Evolutionary conservation across 2,888 invertebrate species (phyloP), one percentile per base, ranked within the genome.

Genomic region (Amiota communis): DNA sequence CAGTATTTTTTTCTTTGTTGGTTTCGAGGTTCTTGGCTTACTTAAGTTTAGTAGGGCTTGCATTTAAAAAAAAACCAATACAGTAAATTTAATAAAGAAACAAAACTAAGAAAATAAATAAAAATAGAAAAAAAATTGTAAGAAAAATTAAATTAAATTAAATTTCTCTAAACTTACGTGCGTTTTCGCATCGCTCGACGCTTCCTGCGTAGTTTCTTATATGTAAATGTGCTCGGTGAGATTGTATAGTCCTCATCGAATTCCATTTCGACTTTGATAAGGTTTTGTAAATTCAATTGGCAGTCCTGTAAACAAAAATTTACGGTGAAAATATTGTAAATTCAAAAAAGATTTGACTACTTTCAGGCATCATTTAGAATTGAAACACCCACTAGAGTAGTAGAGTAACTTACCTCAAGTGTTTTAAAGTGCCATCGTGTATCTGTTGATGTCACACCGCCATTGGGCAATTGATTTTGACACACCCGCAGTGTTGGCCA

Each of bases 181-280:
- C 85, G 86, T 79, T 86, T 88, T 72, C 82, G 81, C 71, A 85
- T 68, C 63, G 88, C 84, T 81, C 88, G 87, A 78, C 87, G 84
- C 88, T 87, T 89, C 87, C 89, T 88, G 80, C 88, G 84, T 56
- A 88, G 75, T 79, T 89, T 89, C 78, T 89, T 88, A 78, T 89
- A 89, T 78, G 88, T 85, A 76, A 89, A 89, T 80, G 87, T 88
- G 83, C 87, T 88, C 83, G 90, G 88, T 81, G 89, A 87, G 81
- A 88, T 86, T 86, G 88, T 89, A 73, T 89, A 90, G 85, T 90
- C 90, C 83, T 89, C 90, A 81, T 90, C 90, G 82, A 90, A 90
- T 81, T 90, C 90, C 87, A 87, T 85, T 87, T 90, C 89, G 76
- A 88, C 85, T 86, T 90, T 87, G 75, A 90, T 87, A 76, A 90